These are phyloP conservation scores for Hydropsyche tenuis DNA, from an alignment of 1,140 invertebrate species.

Conservation along the genomic window DNA sequence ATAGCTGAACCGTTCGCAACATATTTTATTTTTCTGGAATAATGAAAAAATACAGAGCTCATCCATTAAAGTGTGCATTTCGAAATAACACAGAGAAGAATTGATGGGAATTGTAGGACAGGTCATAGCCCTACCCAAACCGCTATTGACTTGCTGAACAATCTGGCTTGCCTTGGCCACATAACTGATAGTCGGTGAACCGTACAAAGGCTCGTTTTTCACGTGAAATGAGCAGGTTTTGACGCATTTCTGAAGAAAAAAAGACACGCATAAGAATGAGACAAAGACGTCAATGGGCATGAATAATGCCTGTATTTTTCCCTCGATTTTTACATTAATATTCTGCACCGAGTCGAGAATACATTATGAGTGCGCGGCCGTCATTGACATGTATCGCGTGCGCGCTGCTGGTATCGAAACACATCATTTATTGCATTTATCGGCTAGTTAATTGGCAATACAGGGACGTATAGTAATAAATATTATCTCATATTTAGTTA, in stretches of 20 bases:
- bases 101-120: no score
- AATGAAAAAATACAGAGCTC: no score
- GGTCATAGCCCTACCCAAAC: no score
- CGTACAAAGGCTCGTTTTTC: constrained; percentile 6
- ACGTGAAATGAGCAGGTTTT: neutral
- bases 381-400: constrained; percentile 10
- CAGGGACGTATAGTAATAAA: neutral
- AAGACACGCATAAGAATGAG: neutral
- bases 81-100: no score
- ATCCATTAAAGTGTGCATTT: no score
- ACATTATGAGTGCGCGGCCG: neutral
- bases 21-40: no score
- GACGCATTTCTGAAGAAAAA: neutral
- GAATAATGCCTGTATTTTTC: neutral
- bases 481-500: neutral
- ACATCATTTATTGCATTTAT: constrained; percentile 1
- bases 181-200: neutral
- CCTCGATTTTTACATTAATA: neutral
- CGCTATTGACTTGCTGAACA: neutral
- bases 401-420: neutral
- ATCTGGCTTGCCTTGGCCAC: constrained; percentile 11
- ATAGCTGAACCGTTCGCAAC: no score
- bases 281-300: neutral
- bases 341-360: neutral
- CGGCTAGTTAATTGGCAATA: neutral